These are phyloP conservation scores for Lates calcarifer DNA, from an alignment of 2,113 vertebrate species.

Conservation along the genomic window DNA sequence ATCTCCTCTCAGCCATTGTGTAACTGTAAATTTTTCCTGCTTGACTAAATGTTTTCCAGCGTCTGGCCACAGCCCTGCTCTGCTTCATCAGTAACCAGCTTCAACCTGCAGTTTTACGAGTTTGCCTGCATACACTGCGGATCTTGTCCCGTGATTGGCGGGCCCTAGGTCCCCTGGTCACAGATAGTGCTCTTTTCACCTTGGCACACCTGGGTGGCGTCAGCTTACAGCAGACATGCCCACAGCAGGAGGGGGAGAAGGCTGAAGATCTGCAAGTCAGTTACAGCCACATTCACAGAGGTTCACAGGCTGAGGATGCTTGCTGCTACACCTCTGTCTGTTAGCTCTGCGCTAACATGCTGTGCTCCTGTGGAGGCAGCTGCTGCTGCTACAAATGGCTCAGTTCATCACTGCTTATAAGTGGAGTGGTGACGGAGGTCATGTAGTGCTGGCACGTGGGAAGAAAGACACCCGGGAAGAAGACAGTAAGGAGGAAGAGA, in stretches of 20 bases:
- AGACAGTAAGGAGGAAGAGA: constrained; percentile 50
- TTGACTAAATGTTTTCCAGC: constrained; percentile 45
- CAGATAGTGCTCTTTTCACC: constrained; percentile 62
- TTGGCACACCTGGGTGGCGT: constrained; percentile 74
- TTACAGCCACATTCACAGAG: not conserved
- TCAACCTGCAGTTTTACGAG: constrained; percentile 63
- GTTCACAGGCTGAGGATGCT: not conserved
- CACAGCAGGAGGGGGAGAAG: constrained; percentile 27
- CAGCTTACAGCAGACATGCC: not conserved
- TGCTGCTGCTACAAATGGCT: not conserved
- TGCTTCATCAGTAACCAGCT: constrained; percentile 65
- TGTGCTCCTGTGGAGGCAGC: not conserved
- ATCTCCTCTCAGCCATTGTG: too few relatives aligned
- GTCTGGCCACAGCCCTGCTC: constrained; percentile 71
- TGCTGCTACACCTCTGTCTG: not conserved
- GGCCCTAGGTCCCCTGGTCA: constrained; percentile 72
- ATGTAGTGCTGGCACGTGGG: constrained; percentile 48
- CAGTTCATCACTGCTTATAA: not conserved
- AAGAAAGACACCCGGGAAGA: constrained; percentile 66
- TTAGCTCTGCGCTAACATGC: not conserved
- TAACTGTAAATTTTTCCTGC: not conserved
- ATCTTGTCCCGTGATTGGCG: constrained; percentile 77
- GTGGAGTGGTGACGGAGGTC: not conserved
- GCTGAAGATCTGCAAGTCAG: constrained; percentile 1
- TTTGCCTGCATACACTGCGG: constrained; percentile 71